A percentile compares a stretch with the other conserved stretches of the same genome.
Conservation (phyloP, 2,888 invertebrate genomes). For the Tanytarsus gracilentus region DNA sequence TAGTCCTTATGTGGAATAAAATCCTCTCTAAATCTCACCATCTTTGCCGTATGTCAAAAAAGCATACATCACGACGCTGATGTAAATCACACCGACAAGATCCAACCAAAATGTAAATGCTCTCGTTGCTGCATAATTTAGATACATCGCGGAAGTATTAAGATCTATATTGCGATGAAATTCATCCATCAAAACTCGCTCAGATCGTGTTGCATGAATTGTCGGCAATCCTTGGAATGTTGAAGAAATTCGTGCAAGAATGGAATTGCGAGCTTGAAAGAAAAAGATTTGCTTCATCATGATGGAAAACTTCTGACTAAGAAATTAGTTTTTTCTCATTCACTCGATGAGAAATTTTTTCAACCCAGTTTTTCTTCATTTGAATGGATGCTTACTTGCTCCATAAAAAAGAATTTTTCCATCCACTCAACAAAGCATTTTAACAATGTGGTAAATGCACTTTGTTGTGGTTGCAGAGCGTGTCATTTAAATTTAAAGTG, state of each 20-base stretch:
- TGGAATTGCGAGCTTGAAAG: constrained; percentile 55
- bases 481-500: too few species aligned
- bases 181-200: constrained; percentile 52
- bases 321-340: too few species aligned
- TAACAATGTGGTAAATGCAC: too few species aligned
- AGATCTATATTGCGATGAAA: constrained; percentile 54
- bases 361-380: too few species aligned
- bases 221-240: constrained; percentile 62
- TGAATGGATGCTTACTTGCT: too few species aligned
- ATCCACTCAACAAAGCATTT: too few species aligned
- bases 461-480: too few species aligned
- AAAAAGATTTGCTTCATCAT: neutral
- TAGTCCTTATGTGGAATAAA: neutral
- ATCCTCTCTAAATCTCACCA: neutral
- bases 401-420: too few species aligned
- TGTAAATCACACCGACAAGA: constrained; percentile 53
- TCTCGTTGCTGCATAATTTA: constrained; percentile 52
- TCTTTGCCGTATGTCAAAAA: constrained; percentile 38
- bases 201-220: constrained; percentile 57
- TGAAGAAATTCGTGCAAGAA: constrained; percentile 63
- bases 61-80: constrained; percentile 54
- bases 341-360: too few species aligned
- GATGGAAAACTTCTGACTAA: neutral
- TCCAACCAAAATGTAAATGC: constrained; percentile 60
- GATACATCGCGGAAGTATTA: constrained; percentile 58